Percentiles rank a stretch among this genome's conserved stretches.
Evolutionary conservation across 2,888 invertebrate genomes (phyloP).

Genomic region (Neoascia interrupta): DNA sequence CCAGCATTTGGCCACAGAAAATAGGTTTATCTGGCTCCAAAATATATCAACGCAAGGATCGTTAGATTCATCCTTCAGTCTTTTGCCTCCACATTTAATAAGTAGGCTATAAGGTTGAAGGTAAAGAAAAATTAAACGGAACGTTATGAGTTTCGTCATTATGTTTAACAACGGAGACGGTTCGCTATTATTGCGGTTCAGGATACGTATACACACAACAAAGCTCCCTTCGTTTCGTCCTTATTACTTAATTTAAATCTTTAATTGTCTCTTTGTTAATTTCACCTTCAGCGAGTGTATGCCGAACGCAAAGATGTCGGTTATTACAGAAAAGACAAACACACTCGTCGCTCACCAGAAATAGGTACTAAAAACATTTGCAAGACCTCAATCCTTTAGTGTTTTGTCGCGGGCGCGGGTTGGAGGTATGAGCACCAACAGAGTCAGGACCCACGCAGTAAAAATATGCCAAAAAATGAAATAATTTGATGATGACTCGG

Average conservation of each 20-base stretch:
- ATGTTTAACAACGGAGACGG: constrained; percentile 22
- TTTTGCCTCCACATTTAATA: constrained; percentile 43
- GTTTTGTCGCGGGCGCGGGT: too few relatives aligned
- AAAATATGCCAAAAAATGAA: too few relatives aligned
- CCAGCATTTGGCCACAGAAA: constrained; percentile 59
- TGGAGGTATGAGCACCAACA: too few relatives aligned
- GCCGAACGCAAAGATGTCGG: too few relatives aligned
- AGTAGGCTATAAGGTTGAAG: constrained; percentile 40
- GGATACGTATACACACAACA: constrained; percentile 9
- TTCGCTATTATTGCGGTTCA: constrained; percentile 21
- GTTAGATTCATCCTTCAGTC: constrained; percentile 54
- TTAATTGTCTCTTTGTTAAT: constrained; percentile 32
- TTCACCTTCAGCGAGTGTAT: constrained; percentile 17
- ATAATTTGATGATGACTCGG: too few relatives aligned
- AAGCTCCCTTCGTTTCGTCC: constrained; percentile 27
- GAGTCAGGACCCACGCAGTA: too few relatives aligned
- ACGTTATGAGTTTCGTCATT: constrained; percentile 31
- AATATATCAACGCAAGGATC: constrained; percentile 58
- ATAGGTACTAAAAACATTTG: too few relatives aligned
- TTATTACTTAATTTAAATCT: constrained; percentile 39
- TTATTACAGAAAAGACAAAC: too few relatives aligned
- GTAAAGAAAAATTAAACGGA: neutral
- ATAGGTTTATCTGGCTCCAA: constrained; percentile 53
- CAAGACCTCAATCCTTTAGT: too few relatives aligned
- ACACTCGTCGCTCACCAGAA: too few relatives aligned